phyloP scores from a whole-genome alignment of 2,888 invertebrate genomes.

The Meliscaeva auricollis region DNA sequence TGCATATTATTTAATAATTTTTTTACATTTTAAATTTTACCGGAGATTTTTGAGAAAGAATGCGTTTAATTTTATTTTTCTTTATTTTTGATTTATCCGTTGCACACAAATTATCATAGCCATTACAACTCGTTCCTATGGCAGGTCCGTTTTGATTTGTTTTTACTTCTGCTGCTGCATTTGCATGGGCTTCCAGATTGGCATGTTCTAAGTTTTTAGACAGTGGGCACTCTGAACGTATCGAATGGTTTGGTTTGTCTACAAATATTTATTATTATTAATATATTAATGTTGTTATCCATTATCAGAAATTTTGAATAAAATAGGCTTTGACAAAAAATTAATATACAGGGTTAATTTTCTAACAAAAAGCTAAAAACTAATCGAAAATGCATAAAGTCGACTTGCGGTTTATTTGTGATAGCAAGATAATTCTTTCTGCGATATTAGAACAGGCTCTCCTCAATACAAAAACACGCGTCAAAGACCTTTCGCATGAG shows the following conservation, averaged over 20 bases:
- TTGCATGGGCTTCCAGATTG: not conserved
- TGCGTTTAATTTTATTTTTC: slow-evolving; percentile 31
- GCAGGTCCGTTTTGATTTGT: not conserved
- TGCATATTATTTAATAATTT: not conserved
- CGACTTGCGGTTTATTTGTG: too few species aligned
- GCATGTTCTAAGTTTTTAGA: not conserved
- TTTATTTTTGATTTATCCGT: not conserved
- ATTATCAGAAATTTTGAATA: too few species aligned
- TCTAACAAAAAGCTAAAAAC: too few species aligned
- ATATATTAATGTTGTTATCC: too few species aligned
- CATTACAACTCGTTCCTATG: slow-evolving; percentile 24
- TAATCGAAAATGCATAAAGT: too few species aligned
- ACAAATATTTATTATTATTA: not conserved
- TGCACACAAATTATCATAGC: slow-evolving; percentile 27
- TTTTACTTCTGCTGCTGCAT: not conserved
- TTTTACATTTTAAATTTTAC: slow-evolving; percentile 10
- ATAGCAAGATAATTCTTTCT: too few species aligned
- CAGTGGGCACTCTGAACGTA: not conserved
- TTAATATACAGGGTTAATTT: too few species aligned
- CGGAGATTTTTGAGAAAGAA: not conserved
- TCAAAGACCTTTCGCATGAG: too few species aligned
- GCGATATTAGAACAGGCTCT: too few species aligned
- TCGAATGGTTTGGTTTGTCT: slow-evolving; percentile 40
- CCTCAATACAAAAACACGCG: too few species aligned
- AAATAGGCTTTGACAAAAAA: too few species aligned